These are phyloP conservation scores for Acrocephalus scirpaceus DNA, from an alignment of 2,797 vertebrate species.

Conservation along the genomic window DNA sequence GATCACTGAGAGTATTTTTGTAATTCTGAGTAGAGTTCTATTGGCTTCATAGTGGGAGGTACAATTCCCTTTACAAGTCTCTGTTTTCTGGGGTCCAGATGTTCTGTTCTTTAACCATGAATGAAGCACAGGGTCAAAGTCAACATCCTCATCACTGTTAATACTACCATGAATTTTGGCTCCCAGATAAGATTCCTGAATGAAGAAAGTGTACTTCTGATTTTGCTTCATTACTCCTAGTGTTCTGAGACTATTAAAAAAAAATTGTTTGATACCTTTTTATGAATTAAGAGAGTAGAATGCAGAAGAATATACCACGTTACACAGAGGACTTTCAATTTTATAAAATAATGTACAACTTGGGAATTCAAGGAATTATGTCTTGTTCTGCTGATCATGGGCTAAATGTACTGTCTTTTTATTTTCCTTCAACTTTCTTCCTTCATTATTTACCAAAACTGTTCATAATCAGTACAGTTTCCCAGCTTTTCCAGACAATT, in stretches of 20 bases:
- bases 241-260: background rate
- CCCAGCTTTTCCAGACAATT: background rate
- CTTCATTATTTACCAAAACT: background rate
- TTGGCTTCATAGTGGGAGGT: background rate
- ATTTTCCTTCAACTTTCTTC: background rate
- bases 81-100: background rate
- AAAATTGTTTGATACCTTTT: background rate
- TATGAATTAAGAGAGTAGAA: background rate
- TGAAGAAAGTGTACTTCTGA: background rate
- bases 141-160: background rate
- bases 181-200: background rate
- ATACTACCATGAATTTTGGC: background rate
- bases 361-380: background rate
- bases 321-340: background rate
- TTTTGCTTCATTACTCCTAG: background rate
- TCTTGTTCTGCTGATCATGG: background rate
- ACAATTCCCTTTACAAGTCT: background rate
- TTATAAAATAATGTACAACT: background rate
- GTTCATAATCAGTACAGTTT: background rate
- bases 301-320: fast-evolving
- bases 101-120: background rate
- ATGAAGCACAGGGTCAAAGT: background rate
- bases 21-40: background rate
- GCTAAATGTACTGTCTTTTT: background rate
- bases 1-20: background rate